Conservation (phyloP, 2,797 vertebrate species). For the Sebastolobus alascanus region DNA sequence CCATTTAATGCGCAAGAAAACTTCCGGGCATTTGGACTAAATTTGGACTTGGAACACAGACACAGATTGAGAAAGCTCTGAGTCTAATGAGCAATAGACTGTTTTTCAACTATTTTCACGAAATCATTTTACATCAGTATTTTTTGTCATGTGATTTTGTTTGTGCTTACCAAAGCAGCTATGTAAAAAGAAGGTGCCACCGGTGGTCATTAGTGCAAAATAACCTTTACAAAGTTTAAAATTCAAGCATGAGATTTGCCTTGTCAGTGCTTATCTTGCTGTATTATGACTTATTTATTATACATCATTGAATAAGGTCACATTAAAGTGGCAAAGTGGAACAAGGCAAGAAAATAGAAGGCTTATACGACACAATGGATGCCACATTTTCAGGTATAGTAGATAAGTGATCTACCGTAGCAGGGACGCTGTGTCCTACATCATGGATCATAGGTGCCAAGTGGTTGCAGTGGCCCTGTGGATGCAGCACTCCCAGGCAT, state of each 20-base stretch:
- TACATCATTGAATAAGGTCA: not conserved
- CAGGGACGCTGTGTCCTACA: constrained; percentile 83
- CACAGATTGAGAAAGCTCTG: not conserved
- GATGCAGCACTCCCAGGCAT: constrained; percentile 68
- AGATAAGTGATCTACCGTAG: constrained; percentile 79
- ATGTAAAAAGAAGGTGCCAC: too few species aligned
- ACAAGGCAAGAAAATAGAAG: not conserved
- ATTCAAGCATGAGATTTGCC: not conserved
- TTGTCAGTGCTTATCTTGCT: not conserved
- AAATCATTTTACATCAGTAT: too few species aligned
- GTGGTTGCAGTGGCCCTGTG: constrained; percentile 81
- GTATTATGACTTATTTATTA: not conserved
- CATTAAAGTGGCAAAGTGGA: not conserved
- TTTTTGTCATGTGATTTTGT: too few species aligned
- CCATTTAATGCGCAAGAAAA: too few species aligned
- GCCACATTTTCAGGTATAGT: not conserved
- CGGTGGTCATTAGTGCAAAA: not conserved
- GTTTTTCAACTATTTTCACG: not conserved
- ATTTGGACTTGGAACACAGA: not conserved
- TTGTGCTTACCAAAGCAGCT: too few species aligned
- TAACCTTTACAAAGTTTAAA: not conserved
- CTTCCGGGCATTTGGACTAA: not conserved
- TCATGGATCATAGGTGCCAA: constrained; percentile 65
- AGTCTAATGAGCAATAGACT: too few species aligned
- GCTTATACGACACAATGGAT: not conserved